Percentiles rank a stretch among this genome's conserved stretches.
Conservation (phyloP, 2,113 vertebrate genomes). For the Alethe diademata region DNA sequence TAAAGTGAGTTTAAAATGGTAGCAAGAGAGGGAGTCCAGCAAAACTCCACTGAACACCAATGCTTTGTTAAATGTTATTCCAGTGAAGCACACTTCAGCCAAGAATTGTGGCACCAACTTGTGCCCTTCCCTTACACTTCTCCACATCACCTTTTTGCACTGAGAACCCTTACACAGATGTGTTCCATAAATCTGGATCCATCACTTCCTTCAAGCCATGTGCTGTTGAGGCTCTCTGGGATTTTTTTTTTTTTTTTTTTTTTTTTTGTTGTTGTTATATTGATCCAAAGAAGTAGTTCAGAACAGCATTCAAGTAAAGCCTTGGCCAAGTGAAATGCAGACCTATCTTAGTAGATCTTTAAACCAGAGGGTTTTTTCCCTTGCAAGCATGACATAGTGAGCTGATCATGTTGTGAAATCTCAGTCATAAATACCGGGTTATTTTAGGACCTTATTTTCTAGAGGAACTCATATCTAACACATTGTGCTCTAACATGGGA, state of each 20-base stretch:
- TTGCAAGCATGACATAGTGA: neutral
- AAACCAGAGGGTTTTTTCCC: neutral
- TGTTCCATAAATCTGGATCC: neutral
- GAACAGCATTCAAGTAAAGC: neutral
- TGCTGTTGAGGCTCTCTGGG: neutral
- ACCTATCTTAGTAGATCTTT: neutral
- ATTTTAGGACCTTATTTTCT: neutral
- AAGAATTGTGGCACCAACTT: neutral
- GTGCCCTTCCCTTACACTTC: neutral
- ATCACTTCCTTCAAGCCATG: neutral
- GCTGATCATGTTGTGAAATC: neutral
- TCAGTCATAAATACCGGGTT: neutral
- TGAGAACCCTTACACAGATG: fast-evolving
- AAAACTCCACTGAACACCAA: neutral
- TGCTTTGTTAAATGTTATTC: neutral
- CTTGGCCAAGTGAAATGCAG: neutral
- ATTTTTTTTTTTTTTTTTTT: too few relatives aligned
- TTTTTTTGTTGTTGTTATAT: too few relatives aligned
- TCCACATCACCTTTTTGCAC: neutral
- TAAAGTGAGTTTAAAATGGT: neutral
- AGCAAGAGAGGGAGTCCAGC: neutral
- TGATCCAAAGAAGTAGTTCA: neutral
- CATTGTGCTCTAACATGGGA: neutral
- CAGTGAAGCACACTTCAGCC: neutral
- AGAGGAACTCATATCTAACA: neutral